phyloP scores from a whole-genome alignment of 2,113 vertebrate genomes.

The Ailurus styani region DNA sequence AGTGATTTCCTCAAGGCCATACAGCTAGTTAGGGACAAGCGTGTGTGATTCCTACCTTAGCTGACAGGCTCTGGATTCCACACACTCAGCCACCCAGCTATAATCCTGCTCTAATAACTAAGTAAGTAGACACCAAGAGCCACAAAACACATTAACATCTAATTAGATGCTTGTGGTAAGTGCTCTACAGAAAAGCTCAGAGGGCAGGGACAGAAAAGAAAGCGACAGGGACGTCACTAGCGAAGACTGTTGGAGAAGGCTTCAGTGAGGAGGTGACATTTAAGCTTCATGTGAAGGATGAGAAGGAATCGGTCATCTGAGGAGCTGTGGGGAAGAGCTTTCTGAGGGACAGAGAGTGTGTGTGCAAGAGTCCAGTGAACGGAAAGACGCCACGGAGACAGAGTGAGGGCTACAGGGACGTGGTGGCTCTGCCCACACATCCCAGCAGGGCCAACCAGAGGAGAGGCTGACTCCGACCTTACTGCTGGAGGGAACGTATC shows the following conservation, averaged over 20 bases:
- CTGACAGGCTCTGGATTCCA: neutral
- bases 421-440: neutral
- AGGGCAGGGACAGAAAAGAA: neutral
- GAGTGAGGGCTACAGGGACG: neutral
- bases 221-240: neutral
- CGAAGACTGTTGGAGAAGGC: neutral
- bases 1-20: neutral
- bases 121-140: neutral
- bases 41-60: neutral
- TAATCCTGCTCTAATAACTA: neutral
- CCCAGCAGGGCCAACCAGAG: neutral
- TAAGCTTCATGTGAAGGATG: neutral
- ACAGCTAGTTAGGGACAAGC: neutral
- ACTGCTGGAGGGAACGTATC: rapidly evolving
- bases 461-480: neutral
- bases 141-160: neutral
- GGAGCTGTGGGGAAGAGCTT: neutral
- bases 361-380: neutral
- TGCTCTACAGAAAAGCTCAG: neutral
- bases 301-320: neutral
- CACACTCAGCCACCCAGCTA: neutral
- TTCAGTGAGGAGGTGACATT: neutral
- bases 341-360: rapidly evolving
- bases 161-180: neutral
- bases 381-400: neutral